Conservation (phyloP, 2,888 invertebrate genomes). For the Toxonevra muliebris region DNA sequence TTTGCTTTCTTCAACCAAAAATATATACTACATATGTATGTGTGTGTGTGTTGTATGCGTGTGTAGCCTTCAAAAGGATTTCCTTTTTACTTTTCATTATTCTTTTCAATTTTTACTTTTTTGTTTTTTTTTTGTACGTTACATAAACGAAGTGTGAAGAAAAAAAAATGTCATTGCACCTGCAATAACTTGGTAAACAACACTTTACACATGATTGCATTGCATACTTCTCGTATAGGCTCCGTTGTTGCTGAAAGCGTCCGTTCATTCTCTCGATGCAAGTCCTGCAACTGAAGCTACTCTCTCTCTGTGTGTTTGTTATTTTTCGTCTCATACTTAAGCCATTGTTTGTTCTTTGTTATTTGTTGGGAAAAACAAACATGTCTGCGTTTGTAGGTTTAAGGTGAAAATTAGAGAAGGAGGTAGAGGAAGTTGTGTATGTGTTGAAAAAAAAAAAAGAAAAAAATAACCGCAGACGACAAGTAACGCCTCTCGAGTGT, state of each 20-base stretch:
- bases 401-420: not conserved
- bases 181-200: conserved; percentile 5
- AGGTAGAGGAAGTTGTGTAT: too few species aligned
- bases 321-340: not conserved
- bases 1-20: not conserved
- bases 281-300: not conserved
- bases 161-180: conserved; percentile 11
- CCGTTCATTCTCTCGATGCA: not conserved
- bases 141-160: not conserved
- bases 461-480: conserved; percentile 27
- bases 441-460: not conserved
- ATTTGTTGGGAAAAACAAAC: not conserved
- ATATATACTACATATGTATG: not conserved
- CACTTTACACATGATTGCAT: not conserved
- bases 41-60: too few species aligned
- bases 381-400: conserved; percentile 1
- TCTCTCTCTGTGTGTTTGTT: not conserved
- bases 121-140: not conserved
- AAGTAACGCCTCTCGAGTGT: not conserved
- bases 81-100: too few species aligned
- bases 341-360: not conserved
- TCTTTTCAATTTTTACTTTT: not conserved
- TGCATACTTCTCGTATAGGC: too few species aligned
- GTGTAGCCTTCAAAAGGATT: too few species aligned
- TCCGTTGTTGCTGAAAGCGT: not conserved